Evolutionary conservation across 2,888 invertebrate genomes (phyloP).

Genomic region (Ditula angustiorana): DNA sequence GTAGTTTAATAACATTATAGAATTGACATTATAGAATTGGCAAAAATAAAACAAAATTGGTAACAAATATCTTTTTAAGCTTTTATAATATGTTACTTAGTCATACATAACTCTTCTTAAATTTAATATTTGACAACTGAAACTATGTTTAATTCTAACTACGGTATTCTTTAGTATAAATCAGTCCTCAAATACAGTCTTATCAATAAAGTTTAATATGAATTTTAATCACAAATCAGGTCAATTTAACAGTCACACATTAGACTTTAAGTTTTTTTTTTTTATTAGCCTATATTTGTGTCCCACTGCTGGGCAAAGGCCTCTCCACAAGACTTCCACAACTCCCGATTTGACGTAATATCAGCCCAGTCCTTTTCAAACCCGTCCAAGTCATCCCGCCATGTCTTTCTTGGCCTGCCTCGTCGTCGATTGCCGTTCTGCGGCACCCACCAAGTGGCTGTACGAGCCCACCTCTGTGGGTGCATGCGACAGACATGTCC

Average conservation of each 20-base stretch:
- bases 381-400: too few relatives aligned
- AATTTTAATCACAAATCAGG: neutral
- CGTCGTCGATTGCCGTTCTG: too few relatives aligned
- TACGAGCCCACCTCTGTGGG: too few relatives aligned
- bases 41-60: constrained; percentile 10
- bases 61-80: neutral
- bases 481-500: too few relatives aligned
- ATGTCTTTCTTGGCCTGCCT: too few relatives aligned
- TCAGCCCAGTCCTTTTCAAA: too few relatives aligned
- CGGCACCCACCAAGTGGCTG: too few relatives aligned
- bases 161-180: neutral
- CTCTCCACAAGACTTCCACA: too few relatives aligned
- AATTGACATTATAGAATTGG: constrained; percentile 11
- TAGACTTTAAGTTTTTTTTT: too few relatives aligned
- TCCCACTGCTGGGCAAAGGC: too few relatives aligned
- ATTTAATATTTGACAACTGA: neutral
- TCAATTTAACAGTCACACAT: constrained; percentile 2
- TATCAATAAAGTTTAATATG: neutral
- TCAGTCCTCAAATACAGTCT: neutral
- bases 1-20: constrained; percentile 9
- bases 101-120: neutral
- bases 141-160: neutral
- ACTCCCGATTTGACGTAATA: too few relatives aligned
- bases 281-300: too few relatives aligned
- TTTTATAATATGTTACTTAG: neutral